Base-by-base conservation (phyloP, 2,113 vertebrate genomes). In the Trogon surrucura region DNA sequence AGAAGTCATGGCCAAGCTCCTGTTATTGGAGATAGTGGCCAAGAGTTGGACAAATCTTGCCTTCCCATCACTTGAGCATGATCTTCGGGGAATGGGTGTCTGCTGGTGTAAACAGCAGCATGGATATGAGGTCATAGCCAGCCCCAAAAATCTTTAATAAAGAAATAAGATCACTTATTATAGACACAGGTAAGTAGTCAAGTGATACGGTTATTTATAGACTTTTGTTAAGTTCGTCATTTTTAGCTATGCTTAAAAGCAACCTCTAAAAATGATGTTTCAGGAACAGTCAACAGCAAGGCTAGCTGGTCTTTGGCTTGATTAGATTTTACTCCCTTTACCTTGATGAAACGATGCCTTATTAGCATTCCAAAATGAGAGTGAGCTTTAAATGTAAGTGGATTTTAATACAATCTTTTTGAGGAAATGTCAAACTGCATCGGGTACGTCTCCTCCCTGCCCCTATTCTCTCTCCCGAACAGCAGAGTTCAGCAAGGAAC, bases 301-400 rank as follows among this genome's bases (percentile, higher is more conserved):
- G 77, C 69, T 8, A 94, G 79, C 54, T 57, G 79, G 69, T 79
- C 94, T 95, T 96, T 86, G 85, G 69, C 88, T 97, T 95, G 96
- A 97, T 97, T 97, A 96, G 94, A 96, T 98, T 96, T 96, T 83
- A 73, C 53, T 95, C 86, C 91, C 96, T 97, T 98, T 96, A 97
- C 91, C 95, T 97, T 96, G 95, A 96, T 97, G 96, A 97, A 97
- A 97, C 9, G 86, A 96, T 82, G 96, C 94, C 96, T 97, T 95
- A 97, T 98, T 97, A 98, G 96, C 95, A 97, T 98, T 98, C 95
- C 93, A 97, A 97, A 96, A 97, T 96, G 93, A 96, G 96, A 96
- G 90, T 80, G 85, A 1, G 58, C 95, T 97, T 86, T 96, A 96
- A 97, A 97, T 96, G 96, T 95, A 97, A 98, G 97, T 97, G 95